Evolutionary conservation across 2,888 invertebrate genomes (phyloP), one percentile per base, ranked within the genome.

Genomic region (Leucania comma): DNA sequence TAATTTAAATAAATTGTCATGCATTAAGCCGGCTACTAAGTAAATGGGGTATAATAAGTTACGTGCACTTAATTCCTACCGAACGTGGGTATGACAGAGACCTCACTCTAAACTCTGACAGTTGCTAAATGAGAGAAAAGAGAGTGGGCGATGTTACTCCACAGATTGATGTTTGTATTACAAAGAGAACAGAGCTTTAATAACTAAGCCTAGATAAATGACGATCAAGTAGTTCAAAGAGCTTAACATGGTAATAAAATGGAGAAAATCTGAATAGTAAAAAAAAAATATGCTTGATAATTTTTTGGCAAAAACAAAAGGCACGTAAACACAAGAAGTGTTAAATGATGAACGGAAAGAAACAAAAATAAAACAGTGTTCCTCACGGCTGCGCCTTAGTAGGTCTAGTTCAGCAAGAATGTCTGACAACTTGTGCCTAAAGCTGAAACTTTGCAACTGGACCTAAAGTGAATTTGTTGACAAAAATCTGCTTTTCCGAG

Each of bases 121-220:
- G 87, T 86, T 88, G 78, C 83, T 88, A 89, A 90, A 89, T 88
- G 87, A 87, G 80, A 83, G 84, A 86, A 78, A 75, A 82, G 66
- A 53, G 84, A 86, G 91, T 92, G 90, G 91, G 91, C 86, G 91
- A 87, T 81, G 75, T 51, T 73, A 87, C 82, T 84, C 72, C 68
- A 68, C 69, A 87, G 89, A 92, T 86, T 86, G 88, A 90, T 90
- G 86, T 84, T 84, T 86, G 87, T 86, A 88, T 90, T 89, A 88
- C 79, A 82, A 75, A 82, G 80, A 82, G 77, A 82, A 81, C 71
- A 67, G 64, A 72, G 72, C 78, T 76, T 72, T 76, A 82, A 80
- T 83, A 84, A 75, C 66, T 58, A 65, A 78, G 70, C 48, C 48
- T 76, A 72, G 42, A 54, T 54, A 53, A 72, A 71, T 56, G 22